A percentile compares a stretch with the other conserved stretches of the same genome.
phyloP scores from a whole-genome alignment of 2,113 vertebrate genomes.

The Ranitomeya variabilis region DNA sequence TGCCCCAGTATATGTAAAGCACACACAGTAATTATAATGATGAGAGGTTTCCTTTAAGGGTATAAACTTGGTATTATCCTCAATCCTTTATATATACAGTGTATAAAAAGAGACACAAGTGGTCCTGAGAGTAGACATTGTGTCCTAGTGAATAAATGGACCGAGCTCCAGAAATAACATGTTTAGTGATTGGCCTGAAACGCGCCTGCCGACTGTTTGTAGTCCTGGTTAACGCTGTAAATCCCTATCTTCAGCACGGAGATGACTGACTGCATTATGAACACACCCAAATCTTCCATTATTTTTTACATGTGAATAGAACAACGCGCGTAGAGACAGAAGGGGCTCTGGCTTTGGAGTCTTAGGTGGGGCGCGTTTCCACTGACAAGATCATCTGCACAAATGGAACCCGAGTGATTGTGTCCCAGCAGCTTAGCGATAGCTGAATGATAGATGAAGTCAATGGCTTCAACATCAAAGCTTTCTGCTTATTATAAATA shows the following conservation, averaged over 20 bases:
- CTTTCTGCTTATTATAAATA: constrained; percentile 30
- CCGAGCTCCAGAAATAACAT: too few relatives aligned
- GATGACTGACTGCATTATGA: constrained; percentile 14
- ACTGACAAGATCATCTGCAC: constrained; percentile 27
- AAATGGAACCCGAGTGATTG: constrained; percentile 44
- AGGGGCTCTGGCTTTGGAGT: background rate
- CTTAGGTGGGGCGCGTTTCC: constrained; percentile 41
- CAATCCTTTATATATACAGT: constrained; percentile 4
- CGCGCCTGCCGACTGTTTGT: background rate
- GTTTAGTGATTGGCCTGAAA: background rate
- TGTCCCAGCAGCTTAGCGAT: constrained; percentile 43
- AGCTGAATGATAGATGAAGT: constrained; percentile 41
- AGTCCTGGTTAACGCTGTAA: constrained; percentile 1
- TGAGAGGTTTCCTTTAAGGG: background rate
- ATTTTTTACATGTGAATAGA: constrained; percentile 29
- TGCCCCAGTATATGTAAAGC: background rate
- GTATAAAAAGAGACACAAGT: constrained; percentile 14
- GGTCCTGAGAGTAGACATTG: background rate
- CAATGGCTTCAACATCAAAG: constrained; percentile 53
- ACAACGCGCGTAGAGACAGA: background rate
- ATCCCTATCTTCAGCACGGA: background rate
- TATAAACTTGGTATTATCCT: background rate
- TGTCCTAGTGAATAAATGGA: background rate
- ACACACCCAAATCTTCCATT: constrained; percentile 32
- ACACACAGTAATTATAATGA: background rate